phyloP scores from a whole-genome alignment of 2,113 vertebrate genomes.

The Hucho hucho region DNA sequence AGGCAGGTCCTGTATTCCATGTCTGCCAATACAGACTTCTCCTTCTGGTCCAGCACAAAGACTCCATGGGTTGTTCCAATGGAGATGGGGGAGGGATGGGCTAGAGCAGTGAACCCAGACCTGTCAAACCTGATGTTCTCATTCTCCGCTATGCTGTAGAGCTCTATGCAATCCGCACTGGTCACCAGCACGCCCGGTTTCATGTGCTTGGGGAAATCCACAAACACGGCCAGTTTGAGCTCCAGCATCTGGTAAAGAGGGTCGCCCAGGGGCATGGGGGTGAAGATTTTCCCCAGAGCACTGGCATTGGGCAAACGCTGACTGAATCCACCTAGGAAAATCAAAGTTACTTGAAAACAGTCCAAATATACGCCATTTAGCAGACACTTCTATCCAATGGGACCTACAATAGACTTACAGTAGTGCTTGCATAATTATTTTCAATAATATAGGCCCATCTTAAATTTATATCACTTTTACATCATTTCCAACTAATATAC shows the following conservation, averaged over 20 bases:
- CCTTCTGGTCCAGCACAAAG: constrained; percentile 79
- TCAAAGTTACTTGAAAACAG: background rate
- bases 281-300: constrained; percentile 92
- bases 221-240: constrained; percentile 90
- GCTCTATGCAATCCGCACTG: constrained; percentile 91
- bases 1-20: constrained; percentile 75
- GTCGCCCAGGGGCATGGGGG: constrained; percentile 81
- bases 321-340: constrained; percentile 82
- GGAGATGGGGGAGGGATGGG: constrained; percentile 83
- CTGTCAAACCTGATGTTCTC: constrained; percentile 71
- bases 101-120: constrained; percentile 88
- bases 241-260: constrained; percentile 93
- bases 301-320: constrained; percentile 91
- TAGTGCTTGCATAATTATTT: no score
- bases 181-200: constrained; percentile 85
- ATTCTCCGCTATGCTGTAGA: constrained; percentile 74
- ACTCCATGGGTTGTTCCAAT: constrained; percentile 89
- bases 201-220: constrained; percentile 89
- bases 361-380: no score
- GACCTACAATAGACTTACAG: no score
- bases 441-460: no score
- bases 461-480: no score
- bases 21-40: constrained; percentile 40
- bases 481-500: no score
- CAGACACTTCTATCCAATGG: no score